A percentile compares a stretch with the other conserved stretches of the same genome.
These are phyloP conservation scores for Agonopterix subpropinquella DNA, from an alignment of 2,888 invertebrate species.

Conservation along the genomic window DNA sequence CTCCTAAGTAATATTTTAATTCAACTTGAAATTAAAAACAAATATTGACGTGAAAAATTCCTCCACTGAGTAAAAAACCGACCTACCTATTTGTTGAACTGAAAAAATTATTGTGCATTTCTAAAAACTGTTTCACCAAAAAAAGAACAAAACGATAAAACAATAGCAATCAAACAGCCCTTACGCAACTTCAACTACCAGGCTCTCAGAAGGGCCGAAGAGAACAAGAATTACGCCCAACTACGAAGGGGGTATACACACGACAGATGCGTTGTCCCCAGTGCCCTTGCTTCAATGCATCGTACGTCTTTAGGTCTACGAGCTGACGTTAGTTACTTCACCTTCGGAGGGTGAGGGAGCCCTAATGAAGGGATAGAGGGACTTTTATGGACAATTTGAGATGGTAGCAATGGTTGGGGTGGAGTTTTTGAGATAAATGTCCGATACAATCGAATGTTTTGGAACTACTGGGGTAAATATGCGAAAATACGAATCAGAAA, in stretches of 20 bases:
- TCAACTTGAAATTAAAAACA: no score
- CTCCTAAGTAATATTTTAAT: no score
- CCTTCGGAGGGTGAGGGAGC: constrained; percentile 29
- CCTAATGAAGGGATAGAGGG: constrained; percentile 25
- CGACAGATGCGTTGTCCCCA: constrained; percentile 26
- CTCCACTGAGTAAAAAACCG: no score
- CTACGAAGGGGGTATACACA: constrained; percentile 16
- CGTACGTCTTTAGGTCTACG: constrained; percentile 14
- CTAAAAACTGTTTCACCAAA: no score
- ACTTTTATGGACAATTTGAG: constrained; percentile 42
- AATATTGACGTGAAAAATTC: no score
- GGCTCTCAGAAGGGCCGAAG: constrained; percentile 22
- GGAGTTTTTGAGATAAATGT: no score
- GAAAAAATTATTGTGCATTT: no score
- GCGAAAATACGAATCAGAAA: no score
- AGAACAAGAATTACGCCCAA: constrained; percentile 5
- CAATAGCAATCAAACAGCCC: constrained; percentile 5
- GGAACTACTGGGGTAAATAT: no score
- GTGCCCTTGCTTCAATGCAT: no score
- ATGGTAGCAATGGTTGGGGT: constrained; percentile 2
- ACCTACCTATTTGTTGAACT: no score
- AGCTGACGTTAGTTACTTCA: constrained; percentile 45
- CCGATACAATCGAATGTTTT: no score
- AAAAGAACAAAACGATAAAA: constrained; percentile 2
- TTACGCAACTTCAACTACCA: constrained; percentile 21